Percentiles rank a stretch among this genome's conserved stretches.
Conservation (phyloP, 2,888 invertebrate species). For the Criorhina ranunculi region DNA sequence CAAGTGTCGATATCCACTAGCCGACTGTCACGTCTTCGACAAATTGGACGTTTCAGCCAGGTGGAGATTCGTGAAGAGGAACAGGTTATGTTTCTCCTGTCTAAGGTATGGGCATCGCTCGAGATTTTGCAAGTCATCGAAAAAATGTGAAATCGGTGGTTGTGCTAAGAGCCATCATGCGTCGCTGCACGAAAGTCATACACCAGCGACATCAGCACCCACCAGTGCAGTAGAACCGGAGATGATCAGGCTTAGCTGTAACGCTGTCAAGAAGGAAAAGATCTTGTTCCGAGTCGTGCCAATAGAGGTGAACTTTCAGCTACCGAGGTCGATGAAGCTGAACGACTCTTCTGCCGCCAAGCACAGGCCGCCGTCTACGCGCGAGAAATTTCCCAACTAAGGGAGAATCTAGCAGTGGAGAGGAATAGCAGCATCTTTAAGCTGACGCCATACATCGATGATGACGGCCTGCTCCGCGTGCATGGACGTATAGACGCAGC, state of each 20-base stretch:
- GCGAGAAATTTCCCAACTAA: slow-evolving; percentile 5
- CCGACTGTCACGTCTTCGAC: background rate
- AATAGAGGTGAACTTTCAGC: slow-evolving; percentile 13
- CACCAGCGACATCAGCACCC: background rate
- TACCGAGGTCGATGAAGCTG: slow-evolving; percentile 7
- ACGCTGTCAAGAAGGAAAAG: background rate
- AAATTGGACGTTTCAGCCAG: background rate
- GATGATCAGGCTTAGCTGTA: slow-evolving; percentile 1
- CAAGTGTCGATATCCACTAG: slow-evolving; percentile 10
- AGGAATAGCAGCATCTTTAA: slow-evolving; percentile 26
- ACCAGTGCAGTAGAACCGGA: slow-evolving; percentile 1
- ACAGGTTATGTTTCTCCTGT: slow-evolving; percentile 32
- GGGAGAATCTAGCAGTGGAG: slow-evolving; percentile 1
- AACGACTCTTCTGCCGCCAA: slow-evolving; percentile 21
- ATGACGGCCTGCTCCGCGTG: background rate
- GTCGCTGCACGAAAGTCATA: background rate
- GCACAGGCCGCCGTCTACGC: slow-evolving; percentile 18
- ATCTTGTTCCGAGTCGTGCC: background rate
- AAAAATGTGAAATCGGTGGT: slow-evolving; percentile 6
- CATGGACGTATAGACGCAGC: slow-evolving; percentile 17
- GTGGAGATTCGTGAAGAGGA: slow-evolving; percentile 24
- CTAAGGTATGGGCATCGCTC: slow-evolving; percentile 18
- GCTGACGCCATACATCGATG: slow-evolving; percentile 47
- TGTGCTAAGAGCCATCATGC: slow-evolving; percentile 20
- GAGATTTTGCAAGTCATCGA: background rate